Evolutionary conservation across 2,113 vertebrate genomes (phyloP).

Genomic region (Phaetusa simplex): DNA sequence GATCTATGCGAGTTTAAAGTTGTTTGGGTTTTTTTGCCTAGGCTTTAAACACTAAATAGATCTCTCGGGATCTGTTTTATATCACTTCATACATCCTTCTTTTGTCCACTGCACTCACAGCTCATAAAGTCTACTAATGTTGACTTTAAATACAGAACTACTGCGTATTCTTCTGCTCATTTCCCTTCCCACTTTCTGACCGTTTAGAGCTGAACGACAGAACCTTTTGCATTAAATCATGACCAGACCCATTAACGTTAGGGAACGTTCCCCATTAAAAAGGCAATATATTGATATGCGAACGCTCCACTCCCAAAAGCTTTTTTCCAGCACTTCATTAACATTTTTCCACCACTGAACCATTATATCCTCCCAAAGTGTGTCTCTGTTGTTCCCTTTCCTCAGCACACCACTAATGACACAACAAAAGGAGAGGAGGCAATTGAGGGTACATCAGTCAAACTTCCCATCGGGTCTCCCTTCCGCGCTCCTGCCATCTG

Average conservation of each 20-base stretch:
- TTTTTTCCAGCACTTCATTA: conserved; percentile 7
- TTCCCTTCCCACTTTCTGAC: background rate
- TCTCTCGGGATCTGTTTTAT: background rate
- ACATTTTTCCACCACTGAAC: conserved; percentile 20
- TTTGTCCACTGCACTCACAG: background rate
- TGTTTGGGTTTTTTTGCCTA: background rate
- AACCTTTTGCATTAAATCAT: background rate
- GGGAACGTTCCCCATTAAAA: conserved; percentile 2
- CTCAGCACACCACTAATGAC: background rate
- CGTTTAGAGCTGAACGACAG: background rate
- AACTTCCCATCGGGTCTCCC: background rate
- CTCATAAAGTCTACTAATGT: background rate
- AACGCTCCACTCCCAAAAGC: background rate
- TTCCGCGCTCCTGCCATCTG: background rate
- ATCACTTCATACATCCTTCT: background rate
- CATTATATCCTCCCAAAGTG: background rate
- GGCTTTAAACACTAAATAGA: background rate
- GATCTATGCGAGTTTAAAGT: background rate
- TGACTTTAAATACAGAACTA: background rate
- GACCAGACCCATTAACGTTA: background rate
- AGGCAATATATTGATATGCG: background rate
- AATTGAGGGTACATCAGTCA: background rate
- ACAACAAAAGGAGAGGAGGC: conserved; percentile 4
- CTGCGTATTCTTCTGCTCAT: background rate
- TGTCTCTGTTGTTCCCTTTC: background rate